phyloP scores from a whole-genome alignment of 1,140 invertebrate species.

The Akabosia matsudoensis region DNA sequence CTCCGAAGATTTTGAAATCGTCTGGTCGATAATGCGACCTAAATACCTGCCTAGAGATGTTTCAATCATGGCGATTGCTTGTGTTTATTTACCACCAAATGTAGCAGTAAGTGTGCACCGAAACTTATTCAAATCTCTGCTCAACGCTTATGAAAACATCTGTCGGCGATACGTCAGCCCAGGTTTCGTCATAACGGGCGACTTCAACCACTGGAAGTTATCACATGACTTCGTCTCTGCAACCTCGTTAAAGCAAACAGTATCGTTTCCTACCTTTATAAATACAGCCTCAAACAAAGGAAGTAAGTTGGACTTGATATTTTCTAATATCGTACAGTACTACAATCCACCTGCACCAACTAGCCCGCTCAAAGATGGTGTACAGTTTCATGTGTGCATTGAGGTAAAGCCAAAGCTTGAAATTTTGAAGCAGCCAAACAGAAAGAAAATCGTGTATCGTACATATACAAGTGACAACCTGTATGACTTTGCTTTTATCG shows the following conservation, averaged over 20 bases:
- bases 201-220: conserved; percentile 6
- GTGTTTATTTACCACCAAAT: conserved; percentile 18
- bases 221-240: neutral
- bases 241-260: neutral
- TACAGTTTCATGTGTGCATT: neutral
- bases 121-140: neutral
- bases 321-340: neutral
- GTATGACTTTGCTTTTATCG: neutral
- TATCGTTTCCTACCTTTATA: neutral
- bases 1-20: neutral
- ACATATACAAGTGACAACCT: neutral
- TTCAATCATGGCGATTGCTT: neutral
- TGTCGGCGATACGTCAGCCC: neutral
- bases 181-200: neutral
- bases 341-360: neutral
- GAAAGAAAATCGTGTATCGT: neutral
- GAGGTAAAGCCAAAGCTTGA: neutral
- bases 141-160: neutral
- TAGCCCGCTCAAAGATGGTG: neutral
- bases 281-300: neutral
- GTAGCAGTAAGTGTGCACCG: neutral
- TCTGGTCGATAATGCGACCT: neutral
- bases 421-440: neutral
- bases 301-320: neutral
- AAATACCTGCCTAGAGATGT: neutral